These are phyloP conservation scores for Acleris cristana DNA, from an alignment of 2,888 invertebrate species.

Conservation along the genomic window DNA sequence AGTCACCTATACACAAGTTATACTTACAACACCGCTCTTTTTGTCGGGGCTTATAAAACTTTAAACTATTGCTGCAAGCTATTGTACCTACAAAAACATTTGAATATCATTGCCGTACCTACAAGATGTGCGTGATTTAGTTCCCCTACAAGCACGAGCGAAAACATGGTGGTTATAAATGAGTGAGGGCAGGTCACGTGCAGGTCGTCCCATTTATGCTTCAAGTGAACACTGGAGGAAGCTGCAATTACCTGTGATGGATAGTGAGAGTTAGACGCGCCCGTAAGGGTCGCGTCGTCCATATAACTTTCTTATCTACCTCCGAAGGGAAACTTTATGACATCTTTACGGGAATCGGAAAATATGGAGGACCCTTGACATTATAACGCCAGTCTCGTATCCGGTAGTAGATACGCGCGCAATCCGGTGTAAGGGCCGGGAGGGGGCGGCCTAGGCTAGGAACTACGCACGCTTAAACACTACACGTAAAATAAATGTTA, in stretches of 20 bases:
- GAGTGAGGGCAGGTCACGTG: conserved; percentile 72
- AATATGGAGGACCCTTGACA: conserved; percentile 71
- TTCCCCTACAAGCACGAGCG: conserved; percentile 34
- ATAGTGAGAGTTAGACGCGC: conserved; percentile 72
- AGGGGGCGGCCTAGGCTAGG: not conserved
- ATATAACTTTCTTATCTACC: conserved; percentile 77
- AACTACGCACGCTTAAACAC: not conserved
- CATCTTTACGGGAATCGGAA: conserved; percentile 76
- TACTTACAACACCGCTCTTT: too few relatives aligned
- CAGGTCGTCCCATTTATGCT: conserved; percentile 71
- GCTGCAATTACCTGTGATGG: conserved; percentile 77
- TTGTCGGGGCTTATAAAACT: too few relatives aligned
- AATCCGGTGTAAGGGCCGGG: conserved; percentile 27
- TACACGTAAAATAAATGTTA: not conserved
- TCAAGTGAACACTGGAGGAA: conserved; percentile 75
- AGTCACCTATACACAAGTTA: too few relatives aligned
- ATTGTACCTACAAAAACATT: too few relatives aligned
- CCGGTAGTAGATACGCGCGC: conserved; percentile 33
- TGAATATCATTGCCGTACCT: too few relatives aligned
- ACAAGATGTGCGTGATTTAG: not conserved
- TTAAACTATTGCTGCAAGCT: too few relatives aligned
- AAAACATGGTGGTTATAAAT: conserved; percentile 66
- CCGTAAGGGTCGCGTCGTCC: conserved; percentile 68
- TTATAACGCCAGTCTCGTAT: conserved; percentile 60
- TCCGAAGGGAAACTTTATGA: conserved; percentile 74